phyloP scores from a whole-genome alignment of 2,797 vertebrate species.

The Argya squamiceps region DNA sequence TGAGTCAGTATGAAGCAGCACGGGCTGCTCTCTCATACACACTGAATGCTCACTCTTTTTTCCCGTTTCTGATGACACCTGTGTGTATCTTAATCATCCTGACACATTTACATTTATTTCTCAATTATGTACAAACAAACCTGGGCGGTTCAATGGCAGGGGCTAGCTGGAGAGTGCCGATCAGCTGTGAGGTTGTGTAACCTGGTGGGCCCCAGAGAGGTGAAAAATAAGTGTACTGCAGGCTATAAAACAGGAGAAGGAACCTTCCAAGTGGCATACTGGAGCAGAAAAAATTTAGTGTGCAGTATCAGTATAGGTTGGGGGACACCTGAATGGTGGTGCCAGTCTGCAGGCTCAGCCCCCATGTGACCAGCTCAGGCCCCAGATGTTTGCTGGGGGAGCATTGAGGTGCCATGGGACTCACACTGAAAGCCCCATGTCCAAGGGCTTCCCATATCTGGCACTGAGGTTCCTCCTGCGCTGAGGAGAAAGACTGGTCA shows the following conservation, averaged over 20 bases:
- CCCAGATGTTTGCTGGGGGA: not conserved
- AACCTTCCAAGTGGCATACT: not conserved
- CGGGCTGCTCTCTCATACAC: not conserved
- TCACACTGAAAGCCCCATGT: accelerated
- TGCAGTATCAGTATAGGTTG: not conserved
- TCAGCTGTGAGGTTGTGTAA: not conserved
- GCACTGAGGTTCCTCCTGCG: not conserved
- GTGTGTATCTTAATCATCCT: constrained; percentile 62
- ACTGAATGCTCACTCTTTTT: not conserved
- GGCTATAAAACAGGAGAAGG: not conserved
- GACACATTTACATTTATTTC: constrained; percentile 32
- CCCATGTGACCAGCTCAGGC: not conserved
- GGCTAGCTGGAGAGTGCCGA: not conserved
- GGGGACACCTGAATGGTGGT: not conserved
- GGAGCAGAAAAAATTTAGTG: constrained; percentile 1
- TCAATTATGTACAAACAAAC: constrained; percentile 59
- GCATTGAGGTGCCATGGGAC: not conserved
- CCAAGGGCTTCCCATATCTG: not conserved
- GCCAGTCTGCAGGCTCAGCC: not conserved
- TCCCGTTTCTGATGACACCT: constrained; percentile 61
- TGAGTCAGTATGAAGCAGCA: constrained; percentile 60
- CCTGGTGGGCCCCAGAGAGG: not conserved
- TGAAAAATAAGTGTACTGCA: not conserved
- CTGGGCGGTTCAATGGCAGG: not conserved
- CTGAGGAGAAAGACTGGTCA: not conserved